These are phyloP conservation scores for Cerastis rubricosa DNA, from an alignment of 2,888 invertebrate species.

Conservation along the genomic window DNA sequence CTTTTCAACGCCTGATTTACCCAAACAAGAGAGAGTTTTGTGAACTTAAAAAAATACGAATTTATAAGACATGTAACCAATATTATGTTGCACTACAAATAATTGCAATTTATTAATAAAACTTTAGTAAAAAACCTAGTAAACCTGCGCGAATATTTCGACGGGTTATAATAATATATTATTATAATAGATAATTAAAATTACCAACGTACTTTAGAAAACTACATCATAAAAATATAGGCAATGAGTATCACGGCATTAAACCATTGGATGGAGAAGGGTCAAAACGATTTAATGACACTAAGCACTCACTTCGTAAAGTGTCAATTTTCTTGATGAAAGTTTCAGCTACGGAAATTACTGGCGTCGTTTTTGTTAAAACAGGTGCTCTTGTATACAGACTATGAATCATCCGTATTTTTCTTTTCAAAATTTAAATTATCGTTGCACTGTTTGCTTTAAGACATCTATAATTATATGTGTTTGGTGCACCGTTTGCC, in stretches of 20 bases:
- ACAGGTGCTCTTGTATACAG: constrained; percentile 35
- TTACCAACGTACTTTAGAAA: neutral
- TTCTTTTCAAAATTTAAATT: constrained; percentile 18
- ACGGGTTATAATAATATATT: too few relatives aligned
- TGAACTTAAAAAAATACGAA: too few relatives aligned
- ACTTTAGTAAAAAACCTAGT: too few relatives aligned
- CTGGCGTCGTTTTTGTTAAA: constrained; percentile 47
- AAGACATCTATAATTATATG: neutral
- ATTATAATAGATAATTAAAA: neutral
- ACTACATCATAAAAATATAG: neutral
- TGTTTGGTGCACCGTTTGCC: too few relatives aligned
- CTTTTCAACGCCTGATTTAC: too few relatives aligned
- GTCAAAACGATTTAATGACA: constrained; percentile 70
- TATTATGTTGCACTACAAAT: too few relatives aligned
- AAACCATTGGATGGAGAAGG: constrained; percentile 29
- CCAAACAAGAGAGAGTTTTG: too few relatives aligned
- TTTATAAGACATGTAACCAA: too few relatives aligned
- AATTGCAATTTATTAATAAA: too few relatives aligned
- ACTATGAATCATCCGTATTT: constrained; percentile 33
- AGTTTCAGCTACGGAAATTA: constrained; percentile 65
- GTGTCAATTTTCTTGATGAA: constrained; percentile 74
- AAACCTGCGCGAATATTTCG: too few relatives aligned
- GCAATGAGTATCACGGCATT: neutral
- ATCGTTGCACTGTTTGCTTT: neutral
- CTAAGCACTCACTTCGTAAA: constrained; percentile 69